Evolutionary conservation across 2,888 invertebrate species (phyloP), one percentile per base, ranked within the genome.

Genomic region (Ophioninae sp.): DNA sequence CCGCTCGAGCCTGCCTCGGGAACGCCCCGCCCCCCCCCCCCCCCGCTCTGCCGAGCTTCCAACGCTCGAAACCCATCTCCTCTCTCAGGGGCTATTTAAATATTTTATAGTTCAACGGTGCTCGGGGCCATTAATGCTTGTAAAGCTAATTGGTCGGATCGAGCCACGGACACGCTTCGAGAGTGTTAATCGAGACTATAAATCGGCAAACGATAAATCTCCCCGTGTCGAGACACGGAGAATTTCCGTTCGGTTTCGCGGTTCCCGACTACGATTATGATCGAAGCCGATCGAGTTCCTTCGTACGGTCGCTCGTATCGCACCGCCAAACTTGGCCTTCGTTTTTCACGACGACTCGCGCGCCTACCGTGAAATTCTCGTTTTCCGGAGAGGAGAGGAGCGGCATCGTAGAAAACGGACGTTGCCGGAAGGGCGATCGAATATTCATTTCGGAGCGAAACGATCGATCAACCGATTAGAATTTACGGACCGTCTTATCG

Each of bases 81-180:
- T 85, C 86, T 23, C 74, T 87, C 83, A 85, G 86, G 85, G 86
- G 87, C 87, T 88, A 90, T 90, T 90, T 90, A 88, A 89, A 90
- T 89, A 88, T 91, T 89, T 89, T 88, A 89, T 89, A 89, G 87
- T 89, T 89, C 88, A 89, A 89, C 88, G 86, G 89, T 88, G 88
- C 88, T 87, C 77, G 86, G 82, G 81, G 86, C 88, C 88, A 88
- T 90, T 89, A 88, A 90, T 89, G 88, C 88, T 88, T 88, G 88
- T 90, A 89, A 86, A 89, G 84, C 88, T 90, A 90, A 88, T 89
- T 88, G 89, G 88, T 87, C 85, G 86, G 85, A 83, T 85, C 85
- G 85, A 83, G 56, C 65, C 56, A 81, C 86, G 83, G 80, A 85
- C 82, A 73, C 84, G 83, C 86, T 85, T 44, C 73, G 79, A 82